These are phyloP conservation scores for Pipistrellus kuhlii DNA, from an alignment of 2,797 vertebrate species.

Conservation along the genomic window DNA sequence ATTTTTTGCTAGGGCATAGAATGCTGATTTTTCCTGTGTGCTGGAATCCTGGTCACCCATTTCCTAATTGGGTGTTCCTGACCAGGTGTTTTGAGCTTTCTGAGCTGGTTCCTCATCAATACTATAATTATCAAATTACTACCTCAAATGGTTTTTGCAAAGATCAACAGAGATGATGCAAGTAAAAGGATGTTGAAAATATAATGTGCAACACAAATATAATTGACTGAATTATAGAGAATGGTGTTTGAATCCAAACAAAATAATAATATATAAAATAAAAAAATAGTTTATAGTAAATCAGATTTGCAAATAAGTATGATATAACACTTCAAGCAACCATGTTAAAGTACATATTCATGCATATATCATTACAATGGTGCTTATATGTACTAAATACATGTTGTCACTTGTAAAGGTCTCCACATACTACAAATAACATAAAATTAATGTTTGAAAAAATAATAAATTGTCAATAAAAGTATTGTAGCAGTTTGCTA, in stretches of 20 bases:
- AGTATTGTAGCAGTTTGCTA: background rate
- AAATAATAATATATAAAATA: background rate
- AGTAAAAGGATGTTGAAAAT: background rate
- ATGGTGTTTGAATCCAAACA: background rate
- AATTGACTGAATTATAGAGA: background rate
- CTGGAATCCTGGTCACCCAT: background rate
- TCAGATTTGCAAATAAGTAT: background rate
- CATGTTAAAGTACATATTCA: background rate
- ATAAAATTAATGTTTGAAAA: constrained; percentile 44
- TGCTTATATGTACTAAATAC: background rate
- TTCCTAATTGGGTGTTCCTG: background rate
- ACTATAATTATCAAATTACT: background rate
- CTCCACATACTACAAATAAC: background rate
- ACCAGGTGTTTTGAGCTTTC: background rate
- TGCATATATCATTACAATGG: background rate
- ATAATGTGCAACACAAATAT: background rate
- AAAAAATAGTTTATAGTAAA: background rate
- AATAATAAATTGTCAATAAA: background rate
- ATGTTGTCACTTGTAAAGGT: background rate
- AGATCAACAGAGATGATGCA: background rate
- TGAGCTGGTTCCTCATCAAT: background rate
- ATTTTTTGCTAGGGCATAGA: background rate
- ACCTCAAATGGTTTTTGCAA: background rate
- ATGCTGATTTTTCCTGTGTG: background rate
- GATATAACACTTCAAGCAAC: background rate